Conservation (phyloP, 2,113 vertebrate genomes). For the Athene cunicularia region DNA sequence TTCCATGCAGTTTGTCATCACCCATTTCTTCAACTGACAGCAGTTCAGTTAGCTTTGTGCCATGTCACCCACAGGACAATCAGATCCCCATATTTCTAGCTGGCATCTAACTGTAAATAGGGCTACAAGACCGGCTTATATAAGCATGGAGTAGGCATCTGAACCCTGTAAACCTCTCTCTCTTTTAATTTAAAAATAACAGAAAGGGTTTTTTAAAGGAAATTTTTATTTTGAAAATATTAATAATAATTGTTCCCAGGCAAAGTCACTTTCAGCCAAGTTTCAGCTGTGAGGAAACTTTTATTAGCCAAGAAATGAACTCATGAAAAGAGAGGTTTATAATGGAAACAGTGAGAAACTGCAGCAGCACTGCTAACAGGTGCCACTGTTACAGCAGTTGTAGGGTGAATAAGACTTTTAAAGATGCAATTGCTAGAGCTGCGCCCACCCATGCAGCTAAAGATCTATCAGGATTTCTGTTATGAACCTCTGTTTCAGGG, state of each 20-base stretch:
- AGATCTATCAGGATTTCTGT: background rate
- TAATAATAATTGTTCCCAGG: slow-evolving; percentile 48
- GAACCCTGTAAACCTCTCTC: background rate
- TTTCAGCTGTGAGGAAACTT: slow-evolving; percentile 42
- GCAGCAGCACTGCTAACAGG: slow-evolving; percentile 14
- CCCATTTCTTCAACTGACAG: background rate
- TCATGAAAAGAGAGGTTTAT: slow-evolving; percentile 38
- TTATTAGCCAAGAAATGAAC: slow-evolving; percentile 43
- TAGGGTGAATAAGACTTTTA: background rate
- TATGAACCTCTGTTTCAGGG: background rate
- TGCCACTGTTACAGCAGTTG: slow-evolving; percentile 3
- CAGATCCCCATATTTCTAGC: background rate
- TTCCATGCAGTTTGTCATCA: background rate
- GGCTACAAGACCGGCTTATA: background rate
- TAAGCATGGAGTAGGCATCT: background rate
- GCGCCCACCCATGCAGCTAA: slow-evolving; percentile 41
- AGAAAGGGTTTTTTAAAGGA: slow-evolving; percentile 6
- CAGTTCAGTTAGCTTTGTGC: background rate
- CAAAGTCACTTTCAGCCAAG: slow-evolving; percentile 31
- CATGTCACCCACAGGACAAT: background rate
- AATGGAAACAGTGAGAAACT: slow-evolving; percentile 14
- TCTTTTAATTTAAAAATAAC: slow-evolving; percentile 39
- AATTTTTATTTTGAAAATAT: slow-evolving; percentile 29
- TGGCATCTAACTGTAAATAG: background rate
- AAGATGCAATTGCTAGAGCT: background rate